phyloP scores from a whole-genome alignment of 2,113 vertebrate species.

The Cryptomyrus ogoouensis region DNA sequence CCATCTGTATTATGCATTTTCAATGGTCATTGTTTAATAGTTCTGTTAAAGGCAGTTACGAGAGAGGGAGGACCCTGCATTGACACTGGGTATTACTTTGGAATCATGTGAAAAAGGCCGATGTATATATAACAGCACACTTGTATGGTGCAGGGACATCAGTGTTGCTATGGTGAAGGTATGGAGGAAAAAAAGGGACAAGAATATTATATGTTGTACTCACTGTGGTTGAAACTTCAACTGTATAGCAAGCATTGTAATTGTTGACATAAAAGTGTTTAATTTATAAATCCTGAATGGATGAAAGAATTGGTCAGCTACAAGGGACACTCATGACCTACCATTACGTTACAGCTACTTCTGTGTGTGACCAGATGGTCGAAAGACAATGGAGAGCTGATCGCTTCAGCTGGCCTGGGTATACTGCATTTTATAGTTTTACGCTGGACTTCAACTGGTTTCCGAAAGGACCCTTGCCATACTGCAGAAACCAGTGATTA shows the following conservation, averaged over 20 bases:
- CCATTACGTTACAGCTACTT: neutral
- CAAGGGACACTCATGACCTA: neutral
- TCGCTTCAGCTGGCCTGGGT: neutral
- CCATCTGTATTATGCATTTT: constrained; percentile 8
- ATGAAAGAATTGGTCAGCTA: neutral
- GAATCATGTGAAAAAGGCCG: neutral
- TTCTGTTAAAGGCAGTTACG: neutral
- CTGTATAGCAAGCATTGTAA: neutral
- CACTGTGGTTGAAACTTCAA: neutral
- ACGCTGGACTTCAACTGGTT: neutral
- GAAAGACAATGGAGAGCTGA: neutral
- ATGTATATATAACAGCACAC: neutral
- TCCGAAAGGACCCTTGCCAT: neutral
- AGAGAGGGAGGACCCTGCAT: neutral
- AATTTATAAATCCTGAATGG: neutral
- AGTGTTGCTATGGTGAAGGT: constrained; percentile 18
- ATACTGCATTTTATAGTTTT: neutral
- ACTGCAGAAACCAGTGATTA: neutral
- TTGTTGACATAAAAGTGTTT: neutral
- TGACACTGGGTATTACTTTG: neutral
- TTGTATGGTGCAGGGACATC: constrained; percentile 8
- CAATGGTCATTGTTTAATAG: neutral
- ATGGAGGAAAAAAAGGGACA: neutral
- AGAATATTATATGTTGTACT: neutral
- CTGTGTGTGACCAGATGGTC: neutral